phyloP scores from a whole-genome alignment of 1,140 invertebrate species.

The Vanessa atalanta region DNA sequence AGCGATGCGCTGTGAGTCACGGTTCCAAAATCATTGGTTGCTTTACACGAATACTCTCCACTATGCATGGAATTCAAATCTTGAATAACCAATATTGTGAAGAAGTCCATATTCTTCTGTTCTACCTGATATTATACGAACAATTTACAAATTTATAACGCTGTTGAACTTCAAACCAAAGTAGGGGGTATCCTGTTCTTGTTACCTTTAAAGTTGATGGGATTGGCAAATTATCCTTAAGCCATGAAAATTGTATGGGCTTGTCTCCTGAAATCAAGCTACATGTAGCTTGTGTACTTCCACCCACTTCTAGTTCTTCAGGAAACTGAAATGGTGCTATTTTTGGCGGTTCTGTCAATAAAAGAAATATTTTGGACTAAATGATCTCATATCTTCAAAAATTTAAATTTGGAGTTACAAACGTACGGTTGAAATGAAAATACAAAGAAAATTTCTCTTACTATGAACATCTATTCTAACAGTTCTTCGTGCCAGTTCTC shows the following conservation, averaged over 20 bases:
- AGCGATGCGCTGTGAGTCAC: slow-evolving; percentile 87
- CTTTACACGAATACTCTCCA: slow-evolving; percentile 89
- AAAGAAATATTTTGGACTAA: background rate
- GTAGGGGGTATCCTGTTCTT: background rate
- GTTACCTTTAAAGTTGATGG: slow-evolving; percentile 66
- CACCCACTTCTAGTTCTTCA: slow-evolving; percentile 74
- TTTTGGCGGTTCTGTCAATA: slow-evolving; percentile 68
- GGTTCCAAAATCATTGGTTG: slow-evolving; percentile 87
- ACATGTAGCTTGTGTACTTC: slow-evolving; percentile 76
- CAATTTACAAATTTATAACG: background rate
- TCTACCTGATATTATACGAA: slow-evolving; percentile 56
- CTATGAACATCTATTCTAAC: slow-evolving; percentile 75
- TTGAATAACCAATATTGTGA: slow-evolving; percentile 87
- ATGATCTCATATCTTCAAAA: background rate
- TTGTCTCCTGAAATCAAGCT: slow-evolving; percentile 75
- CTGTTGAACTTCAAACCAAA: background rate
- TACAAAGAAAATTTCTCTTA: slow-evolving; percentile 47
- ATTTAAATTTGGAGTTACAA: background rate
- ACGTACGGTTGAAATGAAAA: too few relatives aligned
- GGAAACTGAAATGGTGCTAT: slow-evolving; percentile 73
- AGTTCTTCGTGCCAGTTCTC: slow-evolving; percentile 70
- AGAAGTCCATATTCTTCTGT: slow-evolving; percentile 78
- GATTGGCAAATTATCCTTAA: slow-evolving; percentile 75
- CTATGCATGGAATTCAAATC: slow-evolving; percentile 89
- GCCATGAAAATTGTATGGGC: slow-evolving; percentile 75